Evolutionary conservation across 2,113 vertebrate species (phyloP).

Genomic region (Falcunculus frontatus): DNA sequence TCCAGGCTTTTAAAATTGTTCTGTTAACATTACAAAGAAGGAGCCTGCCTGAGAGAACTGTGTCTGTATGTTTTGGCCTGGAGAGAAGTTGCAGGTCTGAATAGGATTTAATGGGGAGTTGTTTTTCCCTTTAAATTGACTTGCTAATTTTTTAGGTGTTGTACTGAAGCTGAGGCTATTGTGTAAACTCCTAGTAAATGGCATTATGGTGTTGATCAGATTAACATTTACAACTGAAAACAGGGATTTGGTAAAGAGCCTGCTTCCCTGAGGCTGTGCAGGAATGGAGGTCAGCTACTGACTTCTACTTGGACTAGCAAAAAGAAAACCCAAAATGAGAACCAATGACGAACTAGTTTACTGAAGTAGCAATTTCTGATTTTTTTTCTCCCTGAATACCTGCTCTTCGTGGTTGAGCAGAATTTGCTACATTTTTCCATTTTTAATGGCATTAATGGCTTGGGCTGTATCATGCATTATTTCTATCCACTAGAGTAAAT

Average conservation of each 20-base stretch:
- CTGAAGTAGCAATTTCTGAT: background rate
- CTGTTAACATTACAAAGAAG: slow-evolving; percentile 40
- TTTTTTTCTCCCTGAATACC: background rate
- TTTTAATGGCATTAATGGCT: background rate
- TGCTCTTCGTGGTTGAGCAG: background rate
- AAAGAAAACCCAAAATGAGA: background rate
- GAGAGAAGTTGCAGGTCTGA: slow-evolving; percentile 39
- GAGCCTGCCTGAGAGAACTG: background rate
- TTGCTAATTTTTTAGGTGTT: slow-evolving; percentile 68
- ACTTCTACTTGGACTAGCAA: background rate
- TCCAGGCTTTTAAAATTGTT: background rate
- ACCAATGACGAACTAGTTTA: background rate
- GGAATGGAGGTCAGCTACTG: background rate
- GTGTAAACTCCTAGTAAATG: slow-evolving; percentile 40
- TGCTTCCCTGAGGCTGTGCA: slow-evolving; percentile 39
- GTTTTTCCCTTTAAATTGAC: slow-evolving; percentile 57
- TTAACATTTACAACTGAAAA: slow-evolving; percentile 71
- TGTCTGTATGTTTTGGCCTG: slow-evolving; percentile 63
- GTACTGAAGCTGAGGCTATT: slow-evolving; percentile 19
- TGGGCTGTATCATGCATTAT: background rate
- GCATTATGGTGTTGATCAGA: slow-evolving; percentile 42
- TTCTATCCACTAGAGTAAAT: background rate
- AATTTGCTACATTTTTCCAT: background rate
- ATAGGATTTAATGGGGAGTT: slow-evolving; percentile 39
- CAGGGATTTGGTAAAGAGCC: slow-evolving; percentile 11